Conservation (phyloP, 1,140 invertebrate species). For the Onthophagus taurus region DNA sequence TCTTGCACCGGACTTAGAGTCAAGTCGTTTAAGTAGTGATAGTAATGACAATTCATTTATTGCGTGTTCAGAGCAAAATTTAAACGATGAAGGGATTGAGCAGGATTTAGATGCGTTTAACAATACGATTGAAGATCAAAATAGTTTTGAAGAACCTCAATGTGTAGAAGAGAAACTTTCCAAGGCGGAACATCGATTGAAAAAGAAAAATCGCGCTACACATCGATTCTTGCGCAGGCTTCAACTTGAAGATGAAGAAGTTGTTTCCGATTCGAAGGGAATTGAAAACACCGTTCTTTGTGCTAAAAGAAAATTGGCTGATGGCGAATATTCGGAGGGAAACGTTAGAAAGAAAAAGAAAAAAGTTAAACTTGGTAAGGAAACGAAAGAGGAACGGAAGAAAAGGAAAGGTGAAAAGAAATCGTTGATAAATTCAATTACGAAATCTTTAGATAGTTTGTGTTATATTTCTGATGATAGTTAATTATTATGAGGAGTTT, state of each 20-base stretch:
- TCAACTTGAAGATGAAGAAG: constrained; percentile 17
- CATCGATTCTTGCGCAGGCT: constrained; percentile 21
- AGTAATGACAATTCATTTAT: constrained; percentile 2
- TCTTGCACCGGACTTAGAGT: constrained; percentile 19
- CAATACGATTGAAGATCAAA: constrained; percentile 25
- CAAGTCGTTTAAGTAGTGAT: constrained; percentile 22
- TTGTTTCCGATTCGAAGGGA: not conserved
- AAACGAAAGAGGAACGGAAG: constrained; percentile 21
- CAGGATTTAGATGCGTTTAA: constrained; percentile 27
- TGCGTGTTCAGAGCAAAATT: constrained; percentile 3
- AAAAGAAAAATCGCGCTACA: constrained; percentile 20
- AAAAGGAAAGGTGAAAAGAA: constrained; percentile 22
- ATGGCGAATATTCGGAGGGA: constrained; percentile 20
- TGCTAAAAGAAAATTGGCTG: constrained; percentile 21
- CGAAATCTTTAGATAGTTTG: constrained; percentile 24
- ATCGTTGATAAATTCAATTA: constrained; percentile 24
- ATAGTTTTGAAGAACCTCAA: constrained; percentile 27
- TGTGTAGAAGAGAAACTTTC: constrained; percentile 21
- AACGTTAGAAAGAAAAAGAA: constrained; percentile 14
- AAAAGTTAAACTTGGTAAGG: constrained; percentile 17
- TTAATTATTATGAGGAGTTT: not conserved
- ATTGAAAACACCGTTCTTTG: not conserved
- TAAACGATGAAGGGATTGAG: constrained; percentile 22
- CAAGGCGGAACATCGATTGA: constrained; percentile 28
- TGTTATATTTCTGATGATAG: constrained; percentile 29